Base-by-base conservation (phyloP, 2,888 invertebrate species). In the Eurois occulta region DNA sequence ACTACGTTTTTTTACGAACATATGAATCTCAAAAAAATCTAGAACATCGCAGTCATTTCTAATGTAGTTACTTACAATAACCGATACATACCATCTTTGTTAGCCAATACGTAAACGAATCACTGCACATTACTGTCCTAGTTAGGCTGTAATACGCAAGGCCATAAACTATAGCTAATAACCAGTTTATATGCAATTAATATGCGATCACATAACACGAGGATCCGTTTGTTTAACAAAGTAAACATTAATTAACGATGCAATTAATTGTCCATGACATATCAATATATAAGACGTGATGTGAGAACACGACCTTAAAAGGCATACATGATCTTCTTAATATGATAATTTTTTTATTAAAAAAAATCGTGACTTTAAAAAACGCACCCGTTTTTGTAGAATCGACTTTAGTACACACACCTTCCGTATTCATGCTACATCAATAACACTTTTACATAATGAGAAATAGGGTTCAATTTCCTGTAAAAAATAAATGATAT, bases 241-340 rank as follows among this genome's bases (percentile, higher is more conserved):
- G 65, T 64, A 80, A 88, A 85, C 75, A 80, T 46, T 80, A 79
- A 87, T 87, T 87, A 88, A 58, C 60, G 16, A 85, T 81, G 85
- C 79, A 81, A 77, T 85, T 78, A 78, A 85, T 81, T 41, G 87
- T 78, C 88, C 87, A 35, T 87, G 87, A 83, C 85, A 87, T 88
- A 83, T 85, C 67, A 70, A 80, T 70, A 18, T 52, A 46, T 35
- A 6, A 35, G 55, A 72, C 75, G 81, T 82, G 82, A 81, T 72
- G 21, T 60, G 58, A 71, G 35, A 41, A 68, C 73, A 75, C 70
- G 84, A 75, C 72, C 66, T 75, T 38, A 67, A 38, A 16, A 70
- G 35, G 41, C 67, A 41, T 62, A 18, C 58, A 18, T 28, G 52
- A 71, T 52, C 62, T 35, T 83, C 75, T 72, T 69, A 13, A 55